These are phyloP conservation scores for Momotus momota DNA, from an alignment of 2,797 vertebrate species.

Conservation along the genomic window DNA sequence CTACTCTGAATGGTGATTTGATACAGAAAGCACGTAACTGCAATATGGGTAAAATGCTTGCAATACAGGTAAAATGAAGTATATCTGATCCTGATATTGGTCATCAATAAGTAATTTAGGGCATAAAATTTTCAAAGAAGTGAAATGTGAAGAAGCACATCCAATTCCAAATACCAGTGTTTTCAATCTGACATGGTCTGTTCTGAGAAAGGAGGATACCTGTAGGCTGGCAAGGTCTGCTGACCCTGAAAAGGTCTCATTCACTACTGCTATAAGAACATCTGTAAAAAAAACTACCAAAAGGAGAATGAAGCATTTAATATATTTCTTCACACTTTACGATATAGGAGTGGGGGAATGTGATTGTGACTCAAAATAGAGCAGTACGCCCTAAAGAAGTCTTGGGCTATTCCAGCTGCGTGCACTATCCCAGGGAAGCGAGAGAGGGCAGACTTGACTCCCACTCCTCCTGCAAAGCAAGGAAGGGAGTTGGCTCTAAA, in stretches of 20 bases:
- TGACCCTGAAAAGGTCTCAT: not conserved
- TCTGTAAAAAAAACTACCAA: not conserved
- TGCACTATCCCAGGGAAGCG: not conserved
- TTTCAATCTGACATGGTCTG: not conserved
- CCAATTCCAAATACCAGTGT: not conserved
- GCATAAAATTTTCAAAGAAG: not conserved
- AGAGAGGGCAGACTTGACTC: not conserved
- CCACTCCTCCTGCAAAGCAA: accelerated
- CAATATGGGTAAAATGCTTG: not conserved
- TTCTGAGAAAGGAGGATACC: not conserved
- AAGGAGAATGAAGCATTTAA: not conserved
- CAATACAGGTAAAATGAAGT: not conserved
- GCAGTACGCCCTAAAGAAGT: not conserved
- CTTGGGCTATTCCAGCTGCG: accelerated
- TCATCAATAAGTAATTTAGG: not conserved
- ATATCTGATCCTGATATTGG: not conserved
- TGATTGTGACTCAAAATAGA: not conserved
- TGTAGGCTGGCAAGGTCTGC: not conserved
- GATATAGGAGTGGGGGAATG: not conserved
- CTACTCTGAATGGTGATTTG: not conserved
- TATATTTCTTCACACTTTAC: not conserved
- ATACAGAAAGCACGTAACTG: not conserved
- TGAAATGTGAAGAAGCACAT: not conserved
- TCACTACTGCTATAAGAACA: not conserved
- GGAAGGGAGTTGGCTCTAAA: not conserved